phyloP scores from a whole-genome alignment of 2,113 vertebrate genomes.

The Malurus melanocephalus region DNA sequence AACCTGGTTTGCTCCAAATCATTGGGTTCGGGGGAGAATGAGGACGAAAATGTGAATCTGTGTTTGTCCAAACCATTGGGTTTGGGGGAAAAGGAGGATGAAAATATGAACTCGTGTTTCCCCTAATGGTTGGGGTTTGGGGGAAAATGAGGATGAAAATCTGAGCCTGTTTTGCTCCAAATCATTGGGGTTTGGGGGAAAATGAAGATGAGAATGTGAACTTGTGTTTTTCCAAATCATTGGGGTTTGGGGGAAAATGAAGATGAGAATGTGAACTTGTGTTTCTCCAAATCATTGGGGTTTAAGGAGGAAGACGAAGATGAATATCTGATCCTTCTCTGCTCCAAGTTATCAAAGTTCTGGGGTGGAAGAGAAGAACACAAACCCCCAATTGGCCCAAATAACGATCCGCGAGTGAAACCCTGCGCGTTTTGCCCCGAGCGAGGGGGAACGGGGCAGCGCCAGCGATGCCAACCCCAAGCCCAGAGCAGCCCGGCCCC shows the following conservation, averaged over 20 bases:
- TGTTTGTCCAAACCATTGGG: not conserved
- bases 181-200: fast-evolving
- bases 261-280: not conserved
- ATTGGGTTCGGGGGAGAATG: fast-evolving
- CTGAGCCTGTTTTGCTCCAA: fast-evolving
- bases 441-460: not conserved
- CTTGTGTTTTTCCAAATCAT: fast-evolving
- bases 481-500: not conserved
- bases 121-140: not conserved
- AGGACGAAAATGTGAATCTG: not conserved
- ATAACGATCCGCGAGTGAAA: fast-evolving
- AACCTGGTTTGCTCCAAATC: not conserved
- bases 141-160: too few species aligned
- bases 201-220: not conserved
- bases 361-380: not conserved
- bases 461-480: not conserved
- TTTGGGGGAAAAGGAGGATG: too few species aligned
- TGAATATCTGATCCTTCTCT: not conserved
- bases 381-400: fast-evolving
- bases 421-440: not conserved
- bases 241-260: not conserved
- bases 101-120: not conserved
- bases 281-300: fast-evolving
- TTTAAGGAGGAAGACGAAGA: not conserved
- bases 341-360: not conserved